These are phyloP conservation scores for Platichthys stellatus DNA, from an alignment of 2,113 vertebrate genomes.

Conservation along the genomic window DNA sequence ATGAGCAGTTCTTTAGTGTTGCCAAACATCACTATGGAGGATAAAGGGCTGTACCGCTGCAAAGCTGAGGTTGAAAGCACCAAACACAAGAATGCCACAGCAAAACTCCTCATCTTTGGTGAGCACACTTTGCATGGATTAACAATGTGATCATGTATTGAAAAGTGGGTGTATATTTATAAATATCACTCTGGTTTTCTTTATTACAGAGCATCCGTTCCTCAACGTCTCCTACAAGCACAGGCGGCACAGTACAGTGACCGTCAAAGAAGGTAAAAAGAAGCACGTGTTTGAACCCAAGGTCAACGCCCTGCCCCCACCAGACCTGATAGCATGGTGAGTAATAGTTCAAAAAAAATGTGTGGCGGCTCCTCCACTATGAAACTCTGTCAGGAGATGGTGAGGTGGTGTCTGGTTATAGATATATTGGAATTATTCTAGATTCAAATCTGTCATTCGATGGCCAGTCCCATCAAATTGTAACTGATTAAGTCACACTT, in stretches of 20 bases:
- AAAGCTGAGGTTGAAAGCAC: constrained; percentile 45
- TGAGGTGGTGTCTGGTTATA: background rate
- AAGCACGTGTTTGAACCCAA: constrained; percentile 81
- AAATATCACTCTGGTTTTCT: background rate
- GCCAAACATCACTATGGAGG: constrained; percentile 82
- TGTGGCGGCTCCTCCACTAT: background rate
- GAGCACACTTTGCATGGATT: constrained; percentile 47
- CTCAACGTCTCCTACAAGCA: constrained; percentile 77
- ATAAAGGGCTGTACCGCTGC: constrained; percentile 85
- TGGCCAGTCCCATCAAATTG: too few species aligned
- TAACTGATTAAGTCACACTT: too few species aligned
- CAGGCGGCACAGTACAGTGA: constrained; percentile 32
- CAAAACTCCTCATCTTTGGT: constrained; percentile 83
- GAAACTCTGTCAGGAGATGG: background rate
- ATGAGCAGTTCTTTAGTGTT: constrained; percentile 74
- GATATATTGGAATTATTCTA: too few species aligned
- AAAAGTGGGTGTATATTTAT: background rate
- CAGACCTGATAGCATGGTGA: constrained; percentile 83
- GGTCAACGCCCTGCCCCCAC: constrained; percentile 84
- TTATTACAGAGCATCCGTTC: constrained; percentile 86
- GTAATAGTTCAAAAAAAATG: constrained; percentile 24
- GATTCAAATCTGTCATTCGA: too few species aligned
- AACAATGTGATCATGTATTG: background rate
- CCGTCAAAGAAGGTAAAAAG: constrained; percentile 73
- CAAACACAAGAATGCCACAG: constrained; percentile 11